These are phyloP conservation scores for Drosophila lutescens DNA, from an alignment of 2,888 invertebrate genomes.

Conservation along the genomic window DNA sequence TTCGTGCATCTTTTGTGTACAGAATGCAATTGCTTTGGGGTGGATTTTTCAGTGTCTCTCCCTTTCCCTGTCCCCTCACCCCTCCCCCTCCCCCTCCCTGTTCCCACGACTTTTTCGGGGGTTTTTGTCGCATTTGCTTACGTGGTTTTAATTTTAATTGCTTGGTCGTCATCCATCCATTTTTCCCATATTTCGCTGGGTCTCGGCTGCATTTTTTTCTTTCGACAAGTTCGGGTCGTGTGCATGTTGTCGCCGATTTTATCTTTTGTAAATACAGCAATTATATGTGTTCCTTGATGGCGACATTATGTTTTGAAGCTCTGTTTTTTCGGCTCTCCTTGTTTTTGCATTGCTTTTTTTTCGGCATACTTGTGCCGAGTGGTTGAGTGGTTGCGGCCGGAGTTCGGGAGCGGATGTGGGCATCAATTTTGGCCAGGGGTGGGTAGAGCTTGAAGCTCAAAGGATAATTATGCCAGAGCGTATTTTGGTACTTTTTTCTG, in stretches of 20 bases:
- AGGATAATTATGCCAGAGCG: slow-evolving; percentile 38
- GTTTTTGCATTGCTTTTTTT: slow-evolving; percentile 19
- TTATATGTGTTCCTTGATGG: slow-evolving; percentile 75
- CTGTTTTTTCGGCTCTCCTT: slow-evolving; percentile 26
- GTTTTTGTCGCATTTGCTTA: slow-evolving; percentile 71
- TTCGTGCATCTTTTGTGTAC: slow-evolving; percentile 76
- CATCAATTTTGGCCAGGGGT: slow-evolving; percentile 13
- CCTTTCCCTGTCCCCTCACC: neutral
- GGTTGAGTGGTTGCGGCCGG: slow-evolving; percentile 19
- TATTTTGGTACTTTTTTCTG: slow-evolving; percentile 9
- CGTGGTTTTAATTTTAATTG: slow-evolving; percentile 80
- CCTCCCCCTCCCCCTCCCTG: neutral
- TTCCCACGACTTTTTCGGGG: slow-evolving; percentile 54
- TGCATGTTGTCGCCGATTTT: slow-evolving; percentile 74
- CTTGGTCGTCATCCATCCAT: slow-evolving; percentile 61
- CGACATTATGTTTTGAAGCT: slow-evolving; percentile 61
- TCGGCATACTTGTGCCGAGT: slow-evolving; percentile 36
- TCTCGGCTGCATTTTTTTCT: slow-evolving; percentile 16
- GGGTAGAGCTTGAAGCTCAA: slow-evolving; percentile 15
- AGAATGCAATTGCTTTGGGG: slow-evolving; percentile 72
- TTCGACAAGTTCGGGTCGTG: slow-evolving; percentile 46
- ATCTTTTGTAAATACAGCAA: slow-evolving; percentile 81
- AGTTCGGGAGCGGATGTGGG: slow-evolving; percentile 36
- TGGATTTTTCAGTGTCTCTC: slow-evolving; percentile 69
- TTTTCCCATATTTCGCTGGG: slow-evolving; percentile 8